These are phyloP conservation scores for Cephus cinctus DNA, from an alignment of 1,140 invertebrate species.

Conservation along the genomic window DNA sequence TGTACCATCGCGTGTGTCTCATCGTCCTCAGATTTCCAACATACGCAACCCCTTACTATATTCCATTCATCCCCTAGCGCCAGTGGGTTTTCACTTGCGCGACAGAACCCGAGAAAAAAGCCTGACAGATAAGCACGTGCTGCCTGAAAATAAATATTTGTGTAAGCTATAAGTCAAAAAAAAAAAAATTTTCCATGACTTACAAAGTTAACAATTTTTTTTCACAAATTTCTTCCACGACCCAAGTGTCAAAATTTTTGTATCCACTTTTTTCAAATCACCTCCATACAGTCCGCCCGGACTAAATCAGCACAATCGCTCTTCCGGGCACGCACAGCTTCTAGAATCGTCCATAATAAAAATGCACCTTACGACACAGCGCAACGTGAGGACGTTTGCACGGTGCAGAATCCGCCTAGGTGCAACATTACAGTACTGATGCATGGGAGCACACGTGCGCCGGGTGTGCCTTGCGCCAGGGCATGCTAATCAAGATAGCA, in stretches of 20 bases:
- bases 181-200: no score
- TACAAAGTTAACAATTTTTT: no score
- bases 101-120: no score
- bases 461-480: constrained; percentile 37
- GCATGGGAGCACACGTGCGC: constrained; percentile 26
- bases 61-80: constrained; percentile 8
- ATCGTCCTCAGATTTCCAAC: constrained; percentile 15
- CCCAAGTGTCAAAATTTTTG: no score
- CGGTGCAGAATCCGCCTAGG: constrained; percentile 4
- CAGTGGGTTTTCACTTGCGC: constrained; percentile 3
- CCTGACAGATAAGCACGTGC: no score
- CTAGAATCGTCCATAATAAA: neutral
- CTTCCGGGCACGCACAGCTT: neutral
- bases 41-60: neutral
- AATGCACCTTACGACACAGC: neutral
- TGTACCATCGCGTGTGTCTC: constrained; percentile 10
- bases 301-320: neutral
- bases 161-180: no score
- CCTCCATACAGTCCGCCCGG: neutral
- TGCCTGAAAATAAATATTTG: no score
- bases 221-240: no score
- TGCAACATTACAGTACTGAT: constrained; percentile 17
- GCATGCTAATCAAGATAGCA: constrained; percentile 39
- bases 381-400: constrained; percentile 22
- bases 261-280: no score